A percentile compares a stretch with the other conserved stretches of the same genome.
Conservation (phyloP, 2,797 vertebrate species). For the Mergus octosetaceus region DNA sequence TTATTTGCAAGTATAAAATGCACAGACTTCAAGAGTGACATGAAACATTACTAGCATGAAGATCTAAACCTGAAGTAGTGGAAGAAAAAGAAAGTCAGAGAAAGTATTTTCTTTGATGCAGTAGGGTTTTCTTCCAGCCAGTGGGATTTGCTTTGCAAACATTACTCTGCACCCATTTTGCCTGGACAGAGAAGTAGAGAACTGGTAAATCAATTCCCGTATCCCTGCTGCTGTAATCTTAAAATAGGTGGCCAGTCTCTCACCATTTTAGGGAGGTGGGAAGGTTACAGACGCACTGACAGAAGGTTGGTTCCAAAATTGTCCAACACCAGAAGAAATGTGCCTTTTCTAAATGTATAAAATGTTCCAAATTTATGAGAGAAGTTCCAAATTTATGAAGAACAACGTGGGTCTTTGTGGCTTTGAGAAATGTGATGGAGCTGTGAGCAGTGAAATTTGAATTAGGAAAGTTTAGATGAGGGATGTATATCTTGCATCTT, state of each 20-base stretch:
- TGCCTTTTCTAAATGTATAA: neutral
- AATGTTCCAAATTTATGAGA: neutral
- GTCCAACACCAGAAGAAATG: neutral
- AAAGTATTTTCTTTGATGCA: neutral
- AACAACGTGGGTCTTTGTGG: neutral
- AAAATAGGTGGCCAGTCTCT: neutral
- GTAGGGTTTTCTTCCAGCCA: neutral
- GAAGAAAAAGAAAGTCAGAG: neutral
- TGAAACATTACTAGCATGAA: neutral
- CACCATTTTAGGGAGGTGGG: neutral
- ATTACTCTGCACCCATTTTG: neutral
- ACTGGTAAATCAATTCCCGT: neutral
- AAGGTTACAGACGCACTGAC: neutral
- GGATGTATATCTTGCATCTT: neutral
- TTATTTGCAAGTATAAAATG: neutral
- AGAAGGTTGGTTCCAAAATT: neutral
- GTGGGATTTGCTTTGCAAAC: neutral
- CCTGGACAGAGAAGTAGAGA: neutral
- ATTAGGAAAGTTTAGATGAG: neutral
- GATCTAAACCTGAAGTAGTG: neutral
- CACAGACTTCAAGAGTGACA: neutral
- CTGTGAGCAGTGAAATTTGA: neutral
- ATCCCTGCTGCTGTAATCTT: neutral
- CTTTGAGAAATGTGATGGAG: neutral
- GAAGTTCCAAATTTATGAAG: neutral